Base-by-base conservation (phyloP, 2,797 vertebrate species). In the Oreochromis mossambicus region DNA sequence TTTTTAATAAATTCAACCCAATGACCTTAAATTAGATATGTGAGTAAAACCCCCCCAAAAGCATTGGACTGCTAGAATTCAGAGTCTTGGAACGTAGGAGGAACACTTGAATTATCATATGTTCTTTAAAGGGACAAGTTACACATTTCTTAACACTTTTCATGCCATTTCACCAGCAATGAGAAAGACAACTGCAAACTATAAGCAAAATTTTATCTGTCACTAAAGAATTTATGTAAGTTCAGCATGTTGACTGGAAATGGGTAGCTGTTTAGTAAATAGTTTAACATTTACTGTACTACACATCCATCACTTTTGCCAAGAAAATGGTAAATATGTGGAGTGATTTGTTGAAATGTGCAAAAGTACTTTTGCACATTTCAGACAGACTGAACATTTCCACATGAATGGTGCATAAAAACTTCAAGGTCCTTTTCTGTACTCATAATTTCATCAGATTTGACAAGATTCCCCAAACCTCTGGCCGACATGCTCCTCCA, bases 61-160 rank as follows among this genome's bases (percentile, higher is more conserved):
- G 32, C 3, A n/a, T 7, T n/a, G 32, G 32, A 36, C 58, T 63
- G 32, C 58, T n/a, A 63, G 32, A 36, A 63, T 36, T 63, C 58
- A 36, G 58, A 36, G 5, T 36, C 32, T 63, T n/a, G 32, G 10
- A 36, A 4, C 0, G 1, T 36, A 63, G 32, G 68, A 55, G 11
- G 0, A 70, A 61, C n/a, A 38, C 56, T 75, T 88, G 56, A 84
- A 83, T 83, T 77, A 61, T 51, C 26, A 78, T 81, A 76, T 79
- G 46, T 51, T 75, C 17, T 85, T 83, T 83, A 85, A 86, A 85
- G 79, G 29, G 51, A 68, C 14, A 66, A 34, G 36, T 88, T 50
- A 48, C 24, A 24, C 12, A 79, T 87, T 86, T 86, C 32, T 80
- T 50, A 54, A 8, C 19, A n/a, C 73, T 41, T 79, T n/a, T 46